These are phyloP conservation scores for Oostethus manadensis DNA, from an alignment of 2,113 vertebrate genomes.

Conservation along the genomic window DNA sequence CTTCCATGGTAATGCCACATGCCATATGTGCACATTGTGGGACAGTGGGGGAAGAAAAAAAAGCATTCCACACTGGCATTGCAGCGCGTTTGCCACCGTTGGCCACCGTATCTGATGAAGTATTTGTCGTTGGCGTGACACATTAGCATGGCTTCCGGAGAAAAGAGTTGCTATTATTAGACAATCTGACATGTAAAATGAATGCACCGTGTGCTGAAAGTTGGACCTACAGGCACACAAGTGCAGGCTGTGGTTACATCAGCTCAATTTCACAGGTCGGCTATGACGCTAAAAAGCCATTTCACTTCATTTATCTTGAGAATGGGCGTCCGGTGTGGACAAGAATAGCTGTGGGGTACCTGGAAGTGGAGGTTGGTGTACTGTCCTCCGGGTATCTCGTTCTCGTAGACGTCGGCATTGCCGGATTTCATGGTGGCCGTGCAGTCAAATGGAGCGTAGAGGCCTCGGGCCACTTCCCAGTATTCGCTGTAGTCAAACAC, in stretches of 20 bases:
- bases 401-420: constrained; percentile 94
- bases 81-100: too few relatives aligned
- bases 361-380: constrained; percentile 99
- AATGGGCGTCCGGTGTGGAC: not conserved
- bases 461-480: constrained; percentile 88
- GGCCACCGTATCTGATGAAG: not conserved
- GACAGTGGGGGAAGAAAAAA: too few relatives aligned
- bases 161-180: not conserved
- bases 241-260: not conserved
- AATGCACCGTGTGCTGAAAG: too few relatives aligned
- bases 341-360: constrained; percentile 23
- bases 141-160: not conserved
- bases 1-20: too few relatives aligned
- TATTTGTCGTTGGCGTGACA: not conserved
- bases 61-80: too few relatives aligned
- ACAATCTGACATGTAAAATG: not conserved
- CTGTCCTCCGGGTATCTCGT: constrained; percentile 96
- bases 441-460: constrained; percentile 94
- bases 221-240: not conserved
- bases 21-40: too few relatives aligned
- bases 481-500: constrained; percentile 97
- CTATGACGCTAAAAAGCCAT: constrained; percentile 7
- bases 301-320: constrained; percentile 3
- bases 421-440: constrained; percentile 98
- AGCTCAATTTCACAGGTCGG: constrained; percentile 12